Evolutionary conservation across 2,113 vertebrate genomes (phyloP).

Genomic region (Corythornis cristatus): DNA sequence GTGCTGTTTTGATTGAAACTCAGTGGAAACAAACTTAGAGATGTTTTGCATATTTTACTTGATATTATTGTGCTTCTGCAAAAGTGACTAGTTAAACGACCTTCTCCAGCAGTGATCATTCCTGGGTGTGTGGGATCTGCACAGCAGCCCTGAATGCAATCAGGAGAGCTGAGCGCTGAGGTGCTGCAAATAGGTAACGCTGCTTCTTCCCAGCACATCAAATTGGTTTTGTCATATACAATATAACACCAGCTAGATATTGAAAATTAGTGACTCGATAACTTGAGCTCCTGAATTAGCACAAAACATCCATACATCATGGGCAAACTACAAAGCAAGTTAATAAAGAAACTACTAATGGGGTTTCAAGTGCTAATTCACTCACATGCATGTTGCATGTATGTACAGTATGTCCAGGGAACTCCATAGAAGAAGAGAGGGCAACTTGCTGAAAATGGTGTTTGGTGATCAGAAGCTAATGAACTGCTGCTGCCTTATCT

Average conservation of each 20-base stretch:
- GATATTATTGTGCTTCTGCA: background rate
- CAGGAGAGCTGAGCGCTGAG: background rate
- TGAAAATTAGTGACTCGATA: background rate
- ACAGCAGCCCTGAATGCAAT: background rate
- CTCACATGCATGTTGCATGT: fast-evolving
- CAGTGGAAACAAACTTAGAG: background rate
- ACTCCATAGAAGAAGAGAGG: background rate
- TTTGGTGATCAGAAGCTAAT: background rate
- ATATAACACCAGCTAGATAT: background rate
- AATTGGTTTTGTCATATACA: background rate
- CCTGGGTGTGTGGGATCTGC: background rate
- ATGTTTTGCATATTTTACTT: background rate
- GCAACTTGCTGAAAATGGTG: background rate
- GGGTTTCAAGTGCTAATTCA: background rate
- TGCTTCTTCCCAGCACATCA: background rate
- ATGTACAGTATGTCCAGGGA: background rate
- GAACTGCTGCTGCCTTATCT: background rate
- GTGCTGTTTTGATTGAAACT: background rate
- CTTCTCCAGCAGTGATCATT: background rate
- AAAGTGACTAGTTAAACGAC: background rate
- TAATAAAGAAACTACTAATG: background rate
- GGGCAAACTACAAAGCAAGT: background rate
- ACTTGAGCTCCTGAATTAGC: background rate
- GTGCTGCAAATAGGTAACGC: background rate
- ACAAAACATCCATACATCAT: background rate